Base-by-base conservation (phyloP, 1,140 invertebrate species). In the Parapsyche elsis region DNA sequence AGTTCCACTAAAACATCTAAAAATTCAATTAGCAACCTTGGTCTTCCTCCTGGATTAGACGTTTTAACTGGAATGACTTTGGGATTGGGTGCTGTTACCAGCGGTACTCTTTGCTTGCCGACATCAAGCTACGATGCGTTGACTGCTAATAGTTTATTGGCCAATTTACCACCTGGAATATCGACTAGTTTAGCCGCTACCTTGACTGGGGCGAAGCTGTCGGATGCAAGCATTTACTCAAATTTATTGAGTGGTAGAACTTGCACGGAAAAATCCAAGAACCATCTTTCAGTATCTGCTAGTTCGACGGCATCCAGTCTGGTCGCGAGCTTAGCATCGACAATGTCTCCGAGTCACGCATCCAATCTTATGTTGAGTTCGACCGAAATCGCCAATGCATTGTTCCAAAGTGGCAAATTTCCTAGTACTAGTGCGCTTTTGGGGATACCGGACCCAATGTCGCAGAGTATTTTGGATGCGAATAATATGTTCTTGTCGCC, bases 401-500 rank as follows among this genome's bases (percentile, higher is more conserved):
- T 92, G n/a, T 91, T 91, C 81, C 90, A 90, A 74, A 89, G 90
- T 5, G 91, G 90, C 46, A 91, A 91, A 84, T 92, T 91, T 84
- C 90, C 90, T 1, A 90, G 87, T 79, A 88, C 90, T 5, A 89
- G 89, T 16, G 89, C 85, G 79, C 82, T 92, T 74, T 83, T 91
- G 70, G 90, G 90, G 9, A 90, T 93, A 83, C 92, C 92, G 0
- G 92, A 92, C 88, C 92, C 92, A 0, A 90, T 93, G 88, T 92
- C 92, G 0, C 92, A 92, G 83, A 91, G 90, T n/a, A 92, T 92
- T 30, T 85, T 93, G 80, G 92, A 92, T 0, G 92, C 92, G 1
- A 93, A 92, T 82, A 93, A 93, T 83, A 92, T 93, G 91, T 93
- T 92, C 67, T 87, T 93, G 81, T 91, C 88, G 19, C 88, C 88